phyloP scores from a whole-genome alignment of 2,113 vertebrate genomes.

The Anguilla japonica region DNA sequence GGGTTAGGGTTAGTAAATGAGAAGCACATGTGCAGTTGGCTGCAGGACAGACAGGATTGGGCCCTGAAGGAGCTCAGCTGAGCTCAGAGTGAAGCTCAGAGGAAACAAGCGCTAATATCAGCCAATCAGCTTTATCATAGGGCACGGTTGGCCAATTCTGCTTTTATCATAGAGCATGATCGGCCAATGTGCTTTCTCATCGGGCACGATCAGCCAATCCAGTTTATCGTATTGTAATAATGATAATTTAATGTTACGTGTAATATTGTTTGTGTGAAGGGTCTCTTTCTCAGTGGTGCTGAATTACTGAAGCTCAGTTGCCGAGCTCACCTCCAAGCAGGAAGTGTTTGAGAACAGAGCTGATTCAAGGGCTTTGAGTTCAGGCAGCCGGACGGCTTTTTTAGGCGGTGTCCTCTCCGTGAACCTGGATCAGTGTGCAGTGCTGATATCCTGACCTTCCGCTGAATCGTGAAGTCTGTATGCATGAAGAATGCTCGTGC shows the following conservation, averaged over 20 bases:
- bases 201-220: no score
- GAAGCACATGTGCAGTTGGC: slow-evolving; percentile 36
- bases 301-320: not conserved
- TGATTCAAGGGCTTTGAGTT: no score
- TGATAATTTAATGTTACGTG: not conserved
- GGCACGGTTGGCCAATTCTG: not conserved
- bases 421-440: no score
- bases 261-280: not conserved
- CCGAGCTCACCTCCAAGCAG: not conserved
- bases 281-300: not conserved
- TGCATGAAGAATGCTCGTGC: no score
- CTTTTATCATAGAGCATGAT: no score
- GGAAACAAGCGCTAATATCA: not conserved
- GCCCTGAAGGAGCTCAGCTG: not conserved
- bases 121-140: not conserved
- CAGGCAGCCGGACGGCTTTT: no score
- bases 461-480: no score
- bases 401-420: no score
- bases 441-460: no score
- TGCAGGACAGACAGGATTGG: not conserved
- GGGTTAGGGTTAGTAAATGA: slow-evolving; percentile 20
- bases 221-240: no score
- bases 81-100: not conserved
- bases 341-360: not conserved
- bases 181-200: no score